These are phyloP conservation scores for Penelope pileata DNA, from an alignment of 2,113 vertebrate genomes.

Conservation along the genomic window DNA sequence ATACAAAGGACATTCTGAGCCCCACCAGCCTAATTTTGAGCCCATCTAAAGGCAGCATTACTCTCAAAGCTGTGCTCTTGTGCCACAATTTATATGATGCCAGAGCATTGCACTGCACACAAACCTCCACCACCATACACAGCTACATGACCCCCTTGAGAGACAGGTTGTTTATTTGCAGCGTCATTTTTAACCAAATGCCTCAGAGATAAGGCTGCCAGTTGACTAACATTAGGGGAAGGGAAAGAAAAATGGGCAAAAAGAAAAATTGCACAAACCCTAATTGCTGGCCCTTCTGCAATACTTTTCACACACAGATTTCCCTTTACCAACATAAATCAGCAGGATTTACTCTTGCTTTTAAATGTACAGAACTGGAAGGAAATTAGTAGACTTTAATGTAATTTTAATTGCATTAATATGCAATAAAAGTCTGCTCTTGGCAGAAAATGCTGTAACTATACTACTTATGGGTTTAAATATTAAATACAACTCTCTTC, in stretches of 20 bases:
- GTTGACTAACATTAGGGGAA: neutral
- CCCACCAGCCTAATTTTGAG: neutral
- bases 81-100: neutral
- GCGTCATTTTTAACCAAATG: neutral
- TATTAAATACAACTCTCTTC: constrained; percentile 42
- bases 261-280: neutral
- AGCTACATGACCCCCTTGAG: neutral
- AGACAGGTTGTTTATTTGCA: neutral
- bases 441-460: constrained; percentile 31
- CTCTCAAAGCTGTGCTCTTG: neutral
- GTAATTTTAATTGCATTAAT: constrained; percentile 66
- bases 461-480: constrained; percentile 41
- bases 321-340: neutral
- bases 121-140: neutral
- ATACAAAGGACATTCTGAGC: neutral
- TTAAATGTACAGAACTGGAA: constrained; percentile 10
- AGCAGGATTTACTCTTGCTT: constrained; percentile 22
- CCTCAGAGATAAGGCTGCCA: neutral
- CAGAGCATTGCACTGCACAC: neutral
- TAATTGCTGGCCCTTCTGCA: neutral
- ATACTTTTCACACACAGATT: neutral
- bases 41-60: neutral
- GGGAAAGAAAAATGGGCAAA: neutral
- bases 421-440: constrained; percentile 37
- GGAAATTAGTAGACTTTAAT: constrained; percentile 53